Conservation (phyloP, 2,888 invertebrate genomes). For the Phanerotoma sp. region DNA sequence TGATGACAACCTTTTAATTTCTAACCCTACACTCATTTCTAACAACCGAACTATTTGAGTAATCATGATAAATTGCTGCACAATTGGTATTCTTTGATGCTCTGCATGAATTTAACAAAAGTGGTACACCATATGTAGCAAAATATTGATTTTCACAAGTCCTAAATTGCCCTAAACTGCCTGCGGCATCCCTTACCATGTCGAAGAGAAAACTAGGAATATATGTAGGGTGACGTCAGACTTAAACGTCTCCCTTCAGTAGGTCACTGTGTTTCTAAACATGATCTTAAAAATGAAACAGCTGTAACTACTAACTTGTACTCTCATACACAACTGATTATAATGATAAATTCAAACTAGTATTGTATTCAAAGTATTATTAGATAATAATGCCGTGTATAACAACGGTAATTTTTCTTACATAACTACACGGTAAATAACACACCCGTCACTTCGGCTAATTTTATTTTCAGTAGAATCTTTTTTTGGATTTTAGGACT, state of each 20-base stretch:
- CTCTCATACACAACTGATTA: too few species aligned
- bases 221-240: constrained; percentile 45
- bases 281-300: background rate
- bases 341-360: background rate
- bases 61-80: constrained; percentile 7
- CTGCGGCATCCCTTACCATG: constrained; percentile 33
- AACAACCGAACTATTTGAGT: too few species aligned
- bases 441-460: constrained; percentile 8
- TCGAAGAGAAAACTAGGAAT: constrained; percentile 27
- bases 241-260: constrained; percentile 44
- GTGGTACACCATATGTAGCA: too few species aligned
- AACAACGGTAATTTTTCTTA: background rate
- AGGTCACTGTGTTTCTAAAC: constrained; percentile 50
- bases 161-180: background rate
- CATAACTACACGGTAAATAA: background rate
- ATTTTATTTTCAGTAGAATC: constrained; percentile 18
- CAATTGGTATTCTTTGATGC: background rate
- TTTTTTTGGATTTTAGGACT: constrained; percentile 8
- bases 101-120: constrained; percentile 40
- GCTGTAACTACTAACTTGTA: too few species aligned
- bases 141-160: constrained; percentile 49
- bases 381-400: background rate
- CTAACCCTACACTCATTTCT: too few species aligned
- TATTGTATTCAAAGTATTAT: background rate
- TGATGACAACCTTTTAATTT: too few species aligned